Evolutionary conservation across 2,888 invertebrate species (phyloP), one percentile per base, ranked within the genome.

Genomic region (Celastrina argiolus): DNA sequence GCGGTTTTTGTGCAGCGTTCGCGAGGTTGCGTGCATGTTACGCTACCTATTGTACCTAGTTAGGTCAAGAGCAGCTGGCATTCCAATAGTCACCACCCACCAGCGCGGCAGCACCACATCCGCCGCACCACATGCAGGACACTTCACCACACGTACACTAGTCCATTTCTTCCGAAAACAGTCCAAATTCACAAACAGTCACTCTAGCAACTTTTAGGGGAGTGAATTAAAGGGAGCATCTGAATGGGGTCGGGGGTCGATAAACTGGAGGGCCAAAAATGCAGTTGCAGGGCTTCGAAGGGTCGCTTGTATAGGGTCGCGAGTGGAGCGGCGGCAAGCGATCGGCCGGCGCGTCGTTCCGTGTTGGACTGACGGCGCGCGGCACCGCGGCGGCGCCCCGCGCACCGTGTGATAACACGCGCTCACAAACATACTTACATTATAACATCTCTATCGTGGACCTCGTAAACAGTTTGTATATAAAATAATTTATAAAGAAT

Each of bases 41-140:
- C 14, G 34, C 22, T 1, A 36, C 22, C 18, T 36, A 14, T 56
- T 26, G 79, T 89, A 90, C 90, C 90, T 90, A 83, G 89, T 87
- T 80, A 91, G 85, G 85, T 90, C 90, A 88, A 91, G 89, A 87
- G 90, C 90, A 84, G 88, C 85, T 87, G 90, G 91, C 90, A 91
- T 89, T 91, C 87, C 92, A 89, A 85, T 83, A 83, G 83, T 82
- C 80, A 84, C 81, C 77, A 83, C 81, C 84, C 85, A 88, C 88
- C 85, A 86, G 77, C 79, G 75, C 77, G 81, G 87, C 84, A 87
- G 89, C 87, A 88, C 87, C 84, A 87, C 89, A 89, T 90, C 88
- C 90, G 87, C 92, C 82, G 88, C 82, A 74, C 45, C 31, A 18
- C 18, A 64, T 72, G 70, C 68, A 74, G 73, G 69, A 31, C 68